phyloP scores from a whole-genome alignment of 2,888 invertebrate genomes.

The Priocnemis perturbator region DNA sequence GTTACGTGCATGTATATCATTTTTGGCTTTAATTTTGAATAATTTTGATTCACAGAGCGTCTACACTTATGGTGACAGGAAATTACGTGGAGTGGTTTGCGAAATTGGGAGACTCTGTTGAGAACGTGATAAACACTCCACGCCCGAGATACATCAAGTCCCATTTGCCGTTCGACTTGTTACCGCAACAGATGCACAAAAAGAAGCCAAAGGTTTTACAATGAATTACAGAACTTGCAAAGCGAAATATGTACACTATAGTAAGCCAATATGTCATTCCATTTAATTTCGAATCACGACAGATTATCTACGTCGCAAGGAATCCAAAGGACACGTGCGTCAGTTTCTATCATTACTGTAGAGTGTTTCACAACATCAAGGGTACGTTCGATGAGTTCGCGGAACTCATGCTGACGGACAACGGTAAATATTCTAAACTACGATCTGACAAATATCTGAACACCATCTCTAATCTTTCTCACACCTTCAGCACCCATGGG shows the following conservation, averaged over 20 bases:
- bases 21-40: slow-evolving; percentile 5
- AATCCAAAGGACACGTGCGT: slow-evolving; percentile 95
- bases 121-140: slow-evolving; percentile 82
- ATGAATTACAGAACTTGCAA: too few relatives aligned
- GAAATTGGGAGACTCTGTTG: slow-evolving; percentile 83
- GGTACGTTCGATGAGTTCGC: slow-evolving; percentile 86
- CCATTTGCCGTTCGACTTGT: slow-evolving; percentile 84
- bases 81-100: slow-evolving; percentile 67
- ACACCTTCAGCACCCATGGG: slow-evolving; percentile 40
- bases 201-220: slow-evolving; percentile 83
- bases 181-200: slow-evolving; percentile 78
- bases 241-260: too few relatives aligned
- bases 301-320: slow-evolving; percentile 91
- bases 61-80: slow-evolving; percentile 67
- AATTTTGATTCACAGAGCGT: slow-evolving; percentile 55
- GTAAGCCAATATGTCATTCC: too few relatives aligned
- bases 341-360: slow-evolving; percentile 91
- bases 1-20: too few relatives aligned
- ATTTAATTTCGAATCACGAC: slow-evolving; percentile 39
- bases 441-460: too few relatives aligned
- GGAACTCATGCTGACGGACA: slow-evolving; percentile 83
- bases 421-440: slow-evolving; percentile 76
- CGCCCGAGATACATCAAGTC: slow-evolving; percentile 86
- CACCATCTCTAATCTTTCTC: too few relatives aligned
- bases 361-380: slow-evolving; percentile 80